Percentiles rank a stretch among this genome's conserved stretches.
phyloP scores from a whole-genome alignment of 2,113 vertebrate species.

The Microtus ochrogaster region DNA sequence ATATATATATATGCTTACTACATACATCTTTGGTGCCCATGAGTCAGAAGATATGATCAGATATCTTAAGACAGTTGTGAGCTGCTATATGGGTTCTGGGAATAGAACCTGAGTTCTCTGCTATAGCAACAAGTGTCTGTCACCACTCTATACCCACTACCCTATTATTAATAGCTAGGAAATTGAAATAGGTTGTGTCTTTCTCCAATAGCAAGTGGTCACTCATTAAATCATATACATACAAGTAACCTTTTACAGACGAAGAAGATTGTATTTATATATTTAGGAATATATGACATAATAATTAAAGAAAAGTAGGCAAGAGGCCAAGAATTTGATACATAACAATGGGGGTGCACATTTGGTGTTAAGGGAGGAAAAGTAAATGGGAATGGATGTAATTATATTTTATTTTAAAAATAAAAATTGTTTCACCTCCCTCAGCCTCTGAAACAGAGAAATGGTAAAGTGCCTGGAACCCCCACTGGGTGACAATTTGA shows the following conservation, averaged over 20 bases:
- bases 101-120: background rate
- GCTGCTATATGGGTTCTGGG: too few relatives aligned
- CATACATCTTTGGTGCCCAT: background rate
- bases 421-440: background rate
- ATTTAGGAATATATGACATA: background rate
- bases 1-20: background rate
- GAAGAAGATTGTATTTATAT: background rate
- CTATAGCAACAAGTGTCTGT: background rate
- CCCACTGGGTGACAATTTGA: too few relatives aligned
- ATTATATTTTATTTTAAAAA: background rate
- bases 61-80: background rate
- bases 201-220: background rate
- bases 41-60: too few relatives aligned
- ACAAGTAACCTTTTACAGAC: background rate
- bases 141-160: too few relatives aligned
- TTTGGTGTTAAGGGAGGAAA: background rate
- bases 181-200: background rate
- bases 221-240: background rate
- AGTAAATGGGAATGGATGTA: background rate
- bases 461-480: background rate
- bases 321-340: background rate
- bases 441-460: background rate
- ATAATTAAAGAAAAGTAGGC: background rate
- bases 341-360: background rate
- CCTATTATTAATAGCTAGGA: background rate